phyloP scores from a whole-genome alignment of 2,797 vertebrate genomes.

The Hafferia zeledoni region DNA sequence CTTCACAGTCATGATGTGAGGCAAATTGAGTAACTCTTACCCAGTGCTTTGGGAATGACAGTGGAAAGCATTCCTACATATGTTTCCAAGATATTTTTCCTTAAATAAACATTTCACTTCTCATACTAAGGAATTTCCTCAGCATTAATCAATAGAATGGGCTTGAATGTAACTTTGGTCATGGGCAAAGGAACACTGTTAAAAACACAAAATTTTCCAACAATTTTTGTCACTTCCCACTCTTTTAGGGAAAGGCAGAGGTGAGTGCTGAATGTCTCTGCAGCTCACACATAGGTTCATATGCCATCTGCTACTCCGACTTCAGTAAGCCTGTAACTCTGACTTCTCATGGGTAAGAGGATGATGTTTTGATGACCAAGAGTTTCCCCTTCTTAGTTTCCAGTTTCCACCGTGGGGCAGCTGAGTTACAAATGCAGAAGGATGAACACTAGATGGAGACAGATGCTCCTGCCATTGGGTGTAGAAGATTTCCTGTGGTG shows the following conservation, averaged over 20 bases:
- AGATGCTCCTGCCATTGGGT: conserved; percentile 24
- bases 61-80: conserved; percentile 5
- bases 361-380: neutral
- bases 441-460: conserved; percentile 73
- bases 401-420: neutral
- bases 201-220: neutral
- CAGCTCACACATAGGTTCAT: neutral
- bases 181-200: neutral
- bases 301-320: neutral
- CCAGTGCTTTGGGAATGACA: neutral
- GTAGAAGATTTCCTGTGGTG: neutral
- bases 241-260: neutral
- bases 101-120: neutral
- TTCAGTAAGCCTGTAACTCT: neutral
- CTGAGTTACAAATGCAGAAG: neutral
- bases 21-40: neutral
- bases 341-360: neutral
- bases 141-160: neutral
- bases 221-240: neutral
- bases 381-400: neutral
- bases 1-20: neutral
- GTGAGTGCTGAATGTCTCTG: neutral
- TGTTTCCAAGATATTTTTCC: neutral
- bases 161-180: neutral
- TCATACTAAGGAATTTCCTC: neutral